phyloP scores from a whole-genome alignment of 2,113 vertebrate species.

The Nettapus auritus region DNA sequence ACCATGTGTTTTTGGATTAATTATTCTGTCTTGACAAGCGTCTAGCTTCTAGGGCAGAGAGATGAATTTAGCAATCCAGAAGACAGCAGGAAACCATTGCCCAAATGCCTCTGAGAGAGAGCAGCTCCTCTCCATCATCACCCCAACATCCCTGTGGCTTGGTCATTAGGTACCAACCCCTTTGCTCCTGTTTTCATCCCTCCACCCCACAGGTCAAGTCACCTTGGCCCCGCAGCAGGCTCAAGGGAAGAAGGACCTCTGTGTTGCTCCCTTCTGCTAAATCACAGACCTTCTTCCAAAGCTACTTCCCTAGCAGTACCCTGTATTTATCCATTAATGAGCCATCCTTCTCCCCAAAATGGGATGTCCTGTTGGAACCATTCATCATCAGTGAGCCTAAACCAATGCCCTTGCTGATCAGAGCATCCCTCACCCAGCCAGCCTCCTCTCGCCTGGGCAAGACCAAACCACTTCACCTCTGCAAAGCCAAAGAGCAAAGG shows the following conservation, averaged over 20 bases:
- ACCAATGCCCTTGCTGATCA: not conserved
- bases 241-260: not conserved
- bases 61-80: not conserved
- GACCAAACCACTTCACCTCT: not conserved
- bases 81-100: not conserved
- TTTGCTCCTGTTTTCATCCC: not conserved
- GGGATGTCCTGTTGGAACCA: not conserved
- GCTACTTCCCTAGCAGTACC: not conserved
- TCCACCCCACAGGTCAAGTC: not conserved
- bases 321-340: not conserved
- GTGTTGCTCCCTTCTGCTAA: not conserved
- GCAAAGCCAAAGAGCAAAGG: conserved; percentile 1
- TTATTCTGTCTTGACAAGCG: not conserved
- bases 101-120: not conserved
- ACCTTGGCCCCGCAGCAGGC: not conserved
- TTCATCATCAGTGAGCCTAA: not conserved
- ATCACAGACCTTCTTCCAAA: not conserved
- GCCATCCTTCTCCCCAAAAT: not conserved
- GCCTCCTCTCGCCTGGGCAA: not conserved
- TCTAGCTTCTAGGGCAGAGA: not conserved
- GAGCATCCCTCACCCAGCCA: not conserved
- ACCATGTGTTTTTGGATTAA: not conserved
- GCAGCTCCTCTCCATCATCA: not conserved
- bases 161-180: not conserved
- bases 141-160: not conserved